Evolutionary conservation across 2,888 invertebrate species (phyloP).

Genomic region (Agonopterix subpropinquella): DNA sequence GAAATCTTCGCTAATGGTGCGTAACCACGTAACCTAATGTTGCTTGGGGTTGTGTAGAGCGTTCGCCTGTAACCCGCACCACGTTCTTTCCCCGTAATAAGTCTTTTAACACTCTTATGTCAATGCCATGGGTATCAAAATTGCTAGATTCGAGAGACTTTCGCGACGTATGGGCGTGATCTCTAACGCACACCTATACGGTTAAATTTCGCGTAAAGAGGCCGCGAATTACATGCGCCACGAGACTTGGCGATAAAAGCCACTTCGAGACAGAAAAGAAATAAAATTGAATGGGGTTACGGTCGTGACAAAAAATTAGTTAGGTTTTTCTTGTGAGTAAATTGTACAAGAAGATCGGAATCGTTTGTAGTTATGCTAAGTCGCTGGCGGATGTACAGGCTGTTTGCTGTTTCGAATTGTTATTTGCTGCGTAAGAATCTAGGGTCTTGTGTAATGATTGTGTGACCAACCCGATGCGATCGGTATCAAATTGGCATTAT

Average conservation of each 20-base stretch:
- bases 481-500: no score
- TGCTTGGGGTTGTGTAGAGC: constrained; percentile 21
- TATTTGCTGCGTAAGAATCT: no score
- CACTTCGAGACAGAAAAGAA: constrained; percentile 17
- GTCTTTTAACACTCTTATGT: no score
- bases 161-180: neutral
- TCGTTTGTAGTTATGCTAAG: no score
- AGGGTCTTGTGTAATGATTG: no score
- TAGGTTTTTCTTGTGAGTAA: constrained; percentile 11
- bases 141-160: no score
- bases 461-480: no score
- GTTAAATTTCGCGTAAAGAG: constrained; percentile 26
- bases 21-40: constrained; percentile 53
- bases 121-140: no score
- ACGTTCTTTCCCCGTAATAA: neutral
- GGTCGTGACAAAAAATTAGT: constrained; percentile 20
- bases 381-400: no score
- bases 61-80: constrained; percentile 20
- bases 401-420: no score
- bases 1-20: constrained; percentile 57
- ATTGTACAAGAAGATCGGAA: no score
- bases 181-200: constrained; percentile 9
- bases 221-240: constrained; percentile 21
- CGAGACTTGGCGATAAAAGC: constrained; percentile 16
- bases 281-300: constrained; percentile 29